Conservation (phyloP, 2,113 vertebrate species). For the Dasyurus viverrinus region DNA sequence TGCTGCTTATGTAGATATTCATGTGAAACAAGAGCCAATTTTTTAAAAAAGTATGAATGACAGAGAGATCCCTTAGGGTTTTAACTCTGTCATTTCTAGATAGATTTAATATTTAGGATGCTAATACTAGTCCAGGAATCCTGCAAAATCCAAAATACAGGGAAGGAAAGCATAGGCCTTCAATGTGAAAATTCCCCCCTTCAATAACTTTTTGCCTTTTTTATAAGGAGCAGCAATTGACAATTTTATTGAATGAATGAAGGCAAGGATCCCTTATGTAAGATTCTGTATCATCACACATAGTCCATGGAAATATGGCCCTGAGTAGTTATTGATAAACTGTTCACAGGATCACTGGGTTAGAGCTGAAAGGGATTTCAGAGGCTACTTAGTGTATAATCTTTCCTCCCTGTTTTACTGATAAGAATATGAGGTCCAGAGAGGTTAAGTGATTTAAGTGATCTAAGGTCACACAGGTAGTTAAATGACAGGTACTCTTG, state of each 20-base stretch:
- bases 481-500: neutral
- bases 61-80: neutral
- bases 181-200: neutral
- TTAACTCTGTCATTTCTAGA: neutral
- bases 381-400: neutral
- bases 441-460: neutral
- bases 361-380: neutral
- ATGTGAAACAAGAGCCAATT: neutral
- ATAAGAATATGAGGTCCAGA: neutral
- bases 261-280: neutral
- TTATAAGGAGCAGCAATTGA: neutral
- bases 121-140: neutral
- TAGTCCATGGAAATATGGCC: neutral
- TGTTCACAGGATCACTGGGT: neutral
- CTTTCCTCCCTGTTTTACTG: neutral
- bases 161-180: neutral
- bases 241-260: neutral
- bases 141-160: neutral
- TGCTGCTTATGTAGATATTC: neutral
- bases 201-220: neutral
- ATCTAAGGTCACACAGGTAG: neutral
- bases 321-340: neutral
- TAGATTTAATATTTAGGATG: neutral
- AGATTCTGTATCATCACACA: neutral
- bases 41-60: neutral